Conservation (phyloP, 2,797 vertebrate genomes). For the Fratercula arctica region DNA sequence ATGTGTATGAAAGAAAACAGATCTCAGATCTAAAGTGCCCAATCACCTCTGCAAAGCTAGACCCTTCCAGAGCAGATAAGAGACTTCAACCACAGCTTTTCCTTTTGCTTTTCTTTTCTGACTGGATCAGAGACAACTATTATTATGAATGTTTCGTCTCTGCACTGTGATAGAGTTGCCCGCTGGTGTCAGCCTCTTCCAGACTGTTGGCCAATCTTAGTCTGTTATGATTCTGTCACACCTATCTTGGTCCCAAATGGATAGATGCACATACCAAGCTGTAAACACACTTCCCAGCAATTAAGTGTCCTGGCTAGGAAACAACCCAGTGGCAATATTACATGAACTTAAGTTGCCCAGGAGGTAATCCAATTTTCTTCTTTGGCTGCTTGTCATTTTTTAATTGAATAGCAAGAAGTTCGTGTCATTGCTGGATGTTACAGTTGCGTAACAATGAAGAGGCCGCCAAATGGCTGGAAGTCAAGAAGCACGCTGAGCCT, state of each 20-base stretch:
- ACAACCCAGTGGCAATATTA: conserved; percentile 20
- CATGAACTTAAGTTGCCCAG: conserved; percentile 9
- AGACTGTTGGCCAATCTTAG: neutral
- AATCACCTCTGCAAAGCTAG: neutral
- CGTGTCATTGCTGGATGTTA: neutral
- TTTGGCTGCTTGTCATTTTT: conserved; percentile 32
- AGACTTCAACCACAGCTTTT: neutral
- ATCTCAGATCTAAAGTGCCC: conserved; percentile 4
- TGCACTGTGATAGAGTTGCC: neutral
- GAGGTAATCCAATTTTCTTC: conserved; percentile 28
- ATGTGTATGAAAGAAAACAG: neutral
- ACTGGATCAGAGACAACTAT: neutral
- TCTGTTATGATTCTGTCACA: neutral
- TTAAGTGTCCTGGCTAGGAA: conserved; percentile 25
- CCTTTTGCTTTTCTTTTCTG: neutral
- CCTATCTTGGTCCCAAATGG: neutral
- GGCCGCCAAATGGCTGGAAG: neutral
- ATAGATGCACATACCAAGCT: neutral
- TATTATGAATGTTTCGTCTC: neutral
- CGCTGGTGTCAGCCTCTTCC: neutral
- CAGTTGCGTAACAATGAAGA: neutral
- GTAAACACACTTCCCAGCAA: conserved; percentile 29
- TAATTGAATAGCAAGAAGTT: conserved; percentile 21
- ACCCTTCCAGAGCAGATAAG: neutral
- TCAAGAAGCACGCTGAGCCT: neutral